Evolutionary conservation across 2,113 vertebrate genomes (phyloP).

Genomic region (Origma solitaria): DNA sequence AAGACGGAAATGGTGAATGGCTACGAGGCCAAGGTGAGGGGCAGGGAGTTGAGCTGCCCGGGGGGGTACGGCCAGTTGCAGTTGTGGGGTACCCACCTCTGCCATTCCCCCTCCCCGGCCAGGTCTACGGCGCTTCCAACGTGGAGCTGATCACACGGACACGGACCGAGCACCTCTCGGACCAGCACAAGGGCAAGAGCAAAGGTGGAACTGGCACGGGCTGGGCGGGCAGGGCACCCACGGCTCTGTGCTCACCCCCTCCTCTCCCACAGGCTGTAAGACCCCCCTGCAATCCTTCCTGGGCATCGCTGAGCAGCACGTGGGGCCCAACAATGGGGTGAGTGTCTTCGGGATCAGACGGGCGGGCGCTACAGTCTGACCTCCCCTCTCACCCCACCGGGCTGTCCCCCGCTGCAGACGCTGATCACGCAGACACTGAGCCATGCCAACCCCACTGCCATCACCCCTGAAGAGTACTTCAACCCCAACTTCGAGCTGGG

Average conservation of each 20-base stretch:
- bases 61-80: accelerated
- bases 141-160: constrained; percentile 96
- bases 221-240: not conserved
- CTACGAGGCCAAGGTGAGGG: constrained; percentile 93
- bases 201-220: constrained; percentile 77
- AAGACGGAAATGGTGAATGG: constrained; percentile 94
- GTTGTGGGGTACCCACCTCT: not conserved
- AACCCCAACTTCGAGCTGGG: constrained; percentile 83
- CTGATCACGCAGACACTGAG: constrained; percentile 92
- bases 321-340: constrained; percentile 91
- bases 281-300: constrained; percentile 96
- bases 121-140: constrained; percentile 96
- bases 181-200: constrained; percentile 93
- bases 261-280: constrained; percentile 81
- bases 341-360: constrained; percentile 27
- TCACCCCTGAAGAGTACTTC: constrained; percentile 97
- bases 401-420: constrained; percentile 66
- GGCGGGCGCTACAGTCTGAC: not conserved
- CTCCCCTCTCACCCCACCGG: accelerated
- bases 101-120: not conserved
- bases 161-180: constrained; percentile 91
- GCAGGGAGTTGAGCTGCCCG: not conserved
- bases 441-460: constrained; percentile 86
- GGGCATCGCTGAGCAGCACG: constrained; percentile 95
- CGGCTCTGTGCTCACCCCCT: not conserved